Evolutionary conservation across 1,140 invertebrate species (phyloP).

Genomic region (Plutomurus gul): DNA sequence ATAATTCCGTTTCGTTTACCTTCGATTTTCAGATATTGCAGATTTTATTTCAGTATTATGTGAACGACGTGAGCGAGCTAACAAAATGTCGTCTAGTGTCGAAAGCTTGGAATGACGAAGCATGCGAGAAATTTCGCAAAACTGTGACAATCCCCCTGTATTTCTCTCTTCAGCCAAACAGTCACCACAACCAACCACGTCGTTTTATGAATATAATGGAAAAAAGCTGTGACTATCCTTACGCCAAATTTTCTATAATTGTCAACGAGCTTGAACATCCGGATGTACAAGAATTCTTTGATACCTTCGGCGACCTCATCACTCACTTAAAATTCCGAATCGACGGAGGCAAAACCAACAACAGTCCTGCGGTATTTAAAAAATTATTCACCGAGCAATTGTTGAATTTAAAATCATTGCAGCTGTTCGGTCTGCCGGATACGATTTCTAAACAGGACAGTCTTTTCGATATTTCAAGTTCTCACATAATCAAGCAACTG

Average conservation of each 20-base stretch:
- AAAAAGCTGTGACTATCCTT: background rate
- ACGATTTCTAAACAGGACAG: background rate
- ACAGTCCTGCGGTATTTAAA: background rate
- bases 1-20: too few species aligned
- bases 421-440: background rate
- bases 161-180: background rate
- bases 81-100: background rate
- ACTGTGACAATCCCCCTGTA: background rate
- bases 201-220: background rate
- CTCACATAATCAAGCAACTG: background rate
- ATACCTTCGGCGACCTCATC: background rate
- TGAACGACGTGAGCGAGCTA: background rate
- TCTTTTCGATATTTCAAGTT: background rate
- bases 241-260: background rate
- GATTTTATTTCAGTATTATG: background rate
- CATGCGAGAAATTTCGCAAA: background rate
- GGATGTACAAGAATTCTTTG: background rate
- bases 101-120: background rate
- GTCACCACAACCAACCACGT: background rate
- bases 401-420: background rate
- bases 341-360: background rate
- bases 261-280: background rate
- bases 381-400: background rate
- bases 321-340: background rate
- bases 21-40: background rate